These are phyloP conservation scores for Hucho hucho DNA, from an alignment of 2,113 vertebrate species.

Conservation along the genomic window DNA sequence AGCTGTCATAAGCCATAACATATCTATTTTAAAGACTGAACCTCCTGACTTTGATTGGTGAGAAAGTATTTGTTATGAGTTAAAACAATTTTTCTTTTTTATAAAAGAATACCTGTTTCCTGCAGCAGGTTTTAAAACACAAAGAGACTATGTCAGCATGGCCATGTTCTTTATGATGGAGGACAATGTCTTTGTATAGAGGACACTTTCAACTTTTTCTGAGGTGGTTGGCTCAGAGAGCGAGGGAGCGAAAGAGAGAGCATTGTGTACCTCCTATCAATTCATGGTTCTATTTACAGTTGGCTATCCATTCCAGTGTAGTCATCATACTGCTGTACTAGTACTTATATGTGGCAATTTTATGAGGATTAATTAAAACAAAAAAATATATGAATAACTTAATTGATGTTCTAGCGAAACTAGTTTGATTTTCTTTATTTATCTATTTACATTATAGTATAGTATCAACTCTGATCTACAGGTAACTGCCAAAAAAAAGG, in stretches of 20 bases:
- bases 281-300: background rate
- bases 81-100: background rate
- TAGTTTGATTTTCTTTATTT: too few species aligned
- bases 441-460: too few species aligned
- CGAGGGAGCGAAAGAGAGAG: slow-evolving; percentile 24
- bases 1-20: background rate
- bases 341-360: background rate
- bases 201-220: slow-evolving; percentile 52
- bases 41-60: background rate
- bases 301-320: slow-evolving; percentile 37
- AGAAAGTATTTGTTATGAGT: background rate
- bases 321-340: slow-evolving; percentile 21
- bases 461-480: too few species aligned
- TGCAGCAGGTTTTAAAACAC: slow-evolving; percentile 39
- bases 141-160: slow-evolving; percentile 51
- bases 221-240: slow-evolving; percentile 39
- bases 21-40: background rate
- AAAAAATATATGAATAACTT: background rate
- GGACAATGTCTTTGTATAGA: slow-evolving; percentile 60
- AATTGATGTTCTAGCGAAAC: background rate
- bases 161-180: slow-evolving; percentile 56
- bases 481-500: too few species aligned
- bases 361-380: background rate
- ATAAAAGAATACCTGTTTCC: slow-evolving; percentile 42
- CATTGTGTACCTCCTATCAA: slow-evolving; percentile 7